phyloP scores from a whole-genome alignment of 2,888 invertebrate genomes.

The Lysandra coridon region DNA sequence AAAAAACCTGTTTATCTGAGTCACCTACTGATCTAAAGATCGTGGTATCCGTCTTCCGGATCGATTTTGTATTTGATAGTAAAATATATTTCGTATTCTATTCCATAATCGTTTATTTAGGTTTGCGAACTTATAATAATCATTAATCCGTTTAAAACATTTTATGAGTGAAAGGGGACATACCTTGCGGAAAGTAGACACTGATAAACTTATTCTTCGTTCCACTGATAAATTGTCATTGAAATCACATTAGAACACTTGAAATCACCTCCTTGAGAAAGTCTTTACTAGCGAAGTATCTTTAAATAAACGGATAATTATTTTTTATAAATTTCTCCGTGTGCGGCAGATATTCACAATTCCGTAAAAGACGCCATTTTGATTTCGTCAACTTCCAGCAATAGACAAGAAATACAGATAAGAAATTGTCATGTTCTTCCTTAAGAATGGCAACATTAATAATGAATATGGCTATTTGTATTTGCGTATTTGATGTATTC shows the following conservation, averaged over 20 bases:
- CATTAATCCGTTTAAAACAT: constrained; percentile 59
- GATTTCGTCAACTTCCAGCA: constrained; percentile 77
- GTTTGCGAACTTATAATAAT: constrained; percentile 46
- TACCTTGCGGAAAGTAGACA: constrained; percentile 64
- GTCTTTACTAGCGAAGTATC: constrained; percentile 47
- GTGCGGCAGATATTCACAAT: constrained; percentile 74
- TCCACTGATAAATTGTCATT: constrained; percentile 46
- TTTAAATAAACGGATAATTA: constrained; percentile 51
- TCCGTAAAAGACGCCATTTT: constrained; percentile 78
- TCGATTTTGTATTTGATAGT: constrained; percentile 43
- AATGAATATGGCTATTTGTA: neutral
- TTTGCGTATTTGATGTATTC: too few relatives aligned
- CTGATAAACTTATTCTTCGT: constrained; percentile 50
- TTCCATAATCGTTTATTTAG: neutral
- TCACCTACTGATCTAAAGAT: constrained; percentile 71
- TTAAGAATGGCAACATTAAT: constrained; percentile 17
- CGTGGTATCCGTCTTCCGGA: constrained; percentile 53
- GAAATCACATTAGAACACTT: constrained; percentile 57
- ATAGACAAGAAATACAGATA: constrained; percentile 57
- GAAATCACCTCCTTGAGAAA: constrained; percentile 57
- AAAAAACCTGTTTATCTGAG: constrained; percentile 64
- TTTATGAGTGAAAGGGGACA: constrained; percentile 76
- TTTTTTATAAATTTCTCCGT: constrained; percentile 53
- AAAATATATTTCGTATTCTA: neutral
- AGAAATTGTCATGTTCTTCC: constrained; percentile 24